Evolutionary conservation across 2,797 vertebrate genomes (phyloP), one percentile per base, ranked within the genome.

Genomic region (Phyllotis vaccarum): DNA sequence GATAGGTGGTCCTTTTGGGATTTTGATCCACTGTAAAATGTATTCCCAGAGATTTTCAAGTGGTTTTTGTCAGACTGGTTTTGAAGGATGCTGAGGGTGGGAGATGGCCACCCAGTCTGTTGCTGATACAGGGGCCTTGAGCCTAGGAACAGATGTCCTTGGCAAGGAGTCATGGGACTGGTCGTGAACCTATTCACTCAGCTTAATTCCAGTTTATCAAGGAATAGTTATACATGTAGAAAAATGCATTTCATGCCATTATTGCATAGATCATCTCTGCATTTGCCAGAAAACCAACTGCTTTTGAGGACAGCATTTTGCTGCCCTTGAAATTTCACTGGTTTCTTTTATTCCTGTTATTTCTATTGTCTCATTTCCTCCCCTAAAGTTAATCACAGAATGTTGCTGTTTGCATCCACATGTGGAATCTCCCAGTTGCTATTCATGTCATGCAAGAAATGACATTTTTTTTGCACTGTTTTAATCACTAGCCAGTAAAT

Each of bases 401-500:
- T 68, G 60, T 46, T 80, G 66, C 49, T 3, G 24, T 40, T 79
- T 75, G 17, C 1, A 13, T 46, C 64, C 17, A 7, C 66, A 49
- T 34, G n/a, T n/a, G n/a, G n/a, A n/a, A n/a, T n/a, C n/a, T n/a
- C 43, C 31, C 54, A 22, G 64, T 40, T 64, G 24, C 10, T 90
- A 58, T 46, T 37, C 14, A 58, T 54, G 62, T 68, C 46, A 78
- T 94, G 68, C 27, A 89, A 87, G 56, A 94, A 66, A 89, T n/a
- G 62, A 66, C 31, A 37, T 31, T 52, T 76, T 22, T 93, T 95
- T 90, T 70, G 49, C 27, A 80, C 31, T 80, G 80, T 86, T 97
- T 96, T 96, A 93, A 98, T 94, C 94, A 54, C 12, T 64, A 93
- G n/a, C 34, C 58, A 88, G 27, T 93, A 92, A 89, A 92, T 92